Evolutionary conservation across 1,140 invertebrate species (phyloP), one percentile per base, ranked within the genome.

Genomic region (Drosophila serrata): DNA sequence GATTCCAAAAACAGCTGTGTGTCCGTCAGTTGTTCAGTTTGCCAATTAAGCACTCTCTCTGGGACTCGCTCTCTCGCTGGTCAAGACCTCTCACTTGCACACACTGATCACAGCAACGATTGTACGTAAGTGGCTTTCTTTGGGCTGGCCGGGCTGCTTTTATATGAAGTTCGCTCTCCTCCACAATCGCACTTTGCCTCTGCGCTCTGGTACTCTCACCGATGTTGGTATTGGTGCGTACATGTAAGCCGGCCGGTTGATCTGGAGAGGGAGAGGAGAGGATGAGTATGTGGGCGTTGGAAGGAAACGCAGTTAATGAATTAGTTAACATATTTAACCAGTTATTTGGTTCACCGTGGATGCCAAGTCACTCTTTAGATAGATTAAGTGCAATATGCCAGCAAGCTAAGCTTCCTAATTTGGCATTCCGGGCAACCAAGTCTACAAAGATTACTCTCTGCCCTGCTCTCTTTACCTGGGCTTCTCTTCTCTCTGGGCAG

Each of bases 51-150:
- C 72, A 27, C 51, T 51, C 31, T 35, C 46, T 73, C 46, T 49
- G 43, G 39, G 27, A 56, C 31, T 68, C 13, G 40, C 56, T 60
- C 56, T 65, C 57, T 29, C 51, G 29, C 63, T 51, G 29, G 29
- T 37, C 33, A 70, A 49, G 53, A 35, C 46, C 33, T 46, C 27
- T 48, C 40, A 39, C 33, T 72, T 29, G 29, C 63, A 29, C 45
- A 42, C 55, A 55, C 84, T 76, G 82, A 87, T 77, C 80, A 33
- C 53, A 80, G 64, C 72, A 58, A 60, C 63, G 69, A 84, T 57
- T 88, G 57, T 68, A 90, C 77, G 73, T 69, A 58, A 90, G 73
- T 88, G 69, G 67, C 64, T 73, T 82, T 87, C 59, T 51, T 74
- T 49, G 33, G 42, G 55, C 63, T 42, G 43, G 43, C 33, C 55